A percentile compares a stretch with the other conserved stretches of the same genome.
These are phyloP conservation scores for Acleris literana DNA, from an alignment of 2,888 invertebrate species.

Conservation along the genomic window DNA sequence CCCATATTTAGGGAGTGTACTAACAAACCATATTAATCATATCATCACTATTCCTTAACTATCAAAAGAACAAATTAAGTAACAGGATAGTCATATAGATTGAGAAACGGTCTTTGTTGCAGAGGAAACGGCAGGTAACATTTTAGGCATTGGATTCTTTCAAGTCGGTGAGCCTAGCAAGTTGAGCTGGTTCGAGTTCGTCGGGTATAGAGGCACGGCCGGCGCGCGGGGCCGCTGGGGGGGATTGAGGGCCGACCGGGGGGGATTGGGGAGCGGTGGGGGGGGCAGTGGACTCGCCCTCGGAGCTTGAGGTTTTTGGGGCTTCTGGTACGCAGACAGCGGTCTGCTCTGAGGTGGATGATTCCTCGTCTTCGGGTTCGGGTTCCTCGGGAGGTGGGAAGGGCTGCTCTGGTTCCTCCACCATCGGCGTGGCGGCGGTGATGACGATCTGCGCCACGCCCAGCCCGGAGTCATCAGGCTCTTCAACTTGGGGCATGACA, in stretches of 20 bases:
- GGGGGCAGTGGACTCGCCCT: constrained; percentile 85
- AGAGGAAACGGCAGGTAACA: constrained; percentile 21
- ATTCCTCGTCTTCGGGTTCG: constrained; percentile 71
- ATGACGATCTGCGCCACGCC: constrained; percentile 96
- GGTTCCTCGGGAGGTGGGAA: constrained; percentile 85
- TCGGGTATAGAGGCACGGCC: constrained; percentile 93
- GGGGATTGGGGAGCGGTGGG: constrained; percentile 81
- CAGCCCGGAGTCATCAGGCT: constrained; percentile 85
- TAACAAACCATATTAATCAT: not conserved
- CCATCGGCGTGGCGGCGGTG: constrained; percentile 96
- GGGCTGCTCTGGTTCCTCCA: constrained; percentile 91
- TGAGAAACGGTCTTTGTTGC: constrained; percentile 46
- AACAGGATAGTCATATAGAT: not conserved
- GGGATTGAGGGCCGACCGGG: constrained; percentile 85
- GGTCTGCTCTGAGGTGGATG: constrained; percentile 77
- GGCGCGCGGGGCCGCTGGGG: constrained; percentile 89
- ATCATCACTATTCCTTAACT: not conserved
- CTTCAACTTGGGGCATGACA: constrained; percentile 65
- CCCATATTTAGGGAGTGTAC: too few relatives aligned
- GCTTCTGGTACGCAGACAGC: constrained; percentile 75
- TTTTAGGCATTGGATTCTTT: constrained; percentile 95
- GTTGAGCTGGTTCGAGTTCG: constrained; percentile 94
- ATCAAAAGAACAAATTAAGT: not conserved
- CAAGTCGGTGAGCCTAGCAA: constrained; percentile 93
- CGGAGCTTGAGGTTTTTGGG: constrained; percentile 85